Conservation (phyloP, 2,888 invertebrate species). For the Argynnis bischoffii region DNA sequence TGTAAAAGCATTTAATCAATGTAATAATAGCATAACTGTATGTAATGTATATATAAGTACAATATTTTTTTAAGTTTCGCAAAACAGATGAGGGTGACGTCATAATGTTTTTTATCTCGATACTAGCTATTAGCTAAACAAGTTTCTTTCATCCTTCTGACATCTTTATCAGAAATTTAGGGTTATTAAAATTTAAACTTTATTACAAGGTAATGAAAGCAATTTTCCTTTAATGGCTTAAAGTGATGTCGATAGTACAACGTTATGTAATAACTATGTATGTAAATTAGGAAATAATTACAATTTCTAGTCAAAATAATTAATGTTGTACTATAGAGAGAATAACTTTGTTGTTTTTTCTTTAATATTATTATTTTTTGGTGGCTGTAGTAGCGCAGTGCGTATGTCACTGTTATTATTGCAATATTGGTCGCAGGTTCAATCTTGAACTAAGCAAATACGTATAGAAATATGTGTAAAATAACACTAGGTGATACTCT, state of each 20-base stretch:
- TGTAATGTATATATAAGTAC: too few species aligned
- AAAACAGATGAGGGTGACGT: conserved; percentile 11
- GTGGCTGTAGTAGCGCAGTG: too few species aligned
- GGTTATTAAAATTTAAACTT: conserved; percentile 1
- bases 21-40: too few species aligned
- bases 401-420: too few species aligned
- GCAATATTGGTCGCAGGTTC: too few species aligned
- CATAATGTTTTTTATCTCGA: conserved; percentile 13
- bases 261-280: conserved; percentile 5
- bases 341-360: background rate
- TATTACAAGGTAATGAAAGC: background rate
- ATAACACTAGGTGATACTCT: too few species aligned
- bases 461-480: too few species aligned
- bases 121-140: conserved; percentile 14
- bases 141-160: conserved; percentile 24
- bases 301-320: conserved; percentile 2
- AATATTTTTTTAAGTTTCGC: conserved; percentile 7
- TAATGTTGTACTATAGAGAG: background rate
- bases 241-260: background rate
- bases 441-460: too few species aligned
- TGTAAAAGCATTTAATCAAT: too few species aligned
- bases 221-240: background rate
- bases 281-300: conserved; percentile 10
- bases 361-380: background rate
- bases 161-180: background rate